Evolutionary conservation across 2,888 invertebrate genomes (phyloP).

Genomic region (Encarsia formosa): DNA sequence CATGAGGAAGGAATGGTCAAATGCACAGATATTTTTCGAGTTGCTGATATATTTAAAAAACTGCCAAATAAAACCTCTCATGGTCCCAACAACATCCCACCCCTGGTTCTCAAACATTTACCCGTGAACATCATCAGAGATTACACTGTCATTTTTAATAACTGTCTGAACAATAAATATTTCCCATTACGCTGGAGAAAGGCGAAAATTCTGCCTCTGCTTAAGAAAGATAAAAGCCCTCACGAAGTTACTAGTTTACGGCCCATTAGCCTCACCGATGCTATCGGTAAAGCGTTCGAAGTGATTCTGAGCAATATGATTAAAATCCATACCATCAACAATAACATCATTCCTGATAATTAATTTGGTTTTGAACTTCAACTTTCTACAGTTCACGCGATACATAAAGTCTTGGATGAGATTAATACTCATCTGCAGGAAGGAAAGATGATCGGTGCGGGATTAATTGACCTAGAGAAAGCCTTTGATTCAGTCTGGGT

Average conservation of each 20-base stretch:
- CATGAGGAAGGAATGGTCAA: too few species aligned
- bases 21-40: too few species aligned
- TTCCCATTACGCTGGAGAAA: conserved; percentile 34
- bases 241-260: conserved; percentile 23
- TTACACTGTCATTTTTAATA: conserved; percentile 25
- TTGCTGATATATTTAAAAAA: neutral
- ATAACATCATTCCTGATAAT: conserved; percentile 16
- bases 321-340: neutral
- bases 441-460: conserved; percentile 5
- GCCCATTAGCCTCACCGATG: neutral
- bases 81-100: conserved; percentile 21
- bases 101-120: conserved; percentile 20
- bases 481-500: neutral
- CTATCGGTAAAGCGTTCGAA: neutral
- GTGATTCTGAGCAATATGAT: conserved; percentile 5
- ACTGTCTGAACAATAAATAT: conserved; percentile 30
- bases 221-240: conserved; percentile 18
- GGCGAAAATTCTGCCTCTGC: conserved; percentile 29
- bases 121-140: neutral
- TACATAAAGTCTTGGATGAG: conserved; percentile 19
- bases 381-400: conserved; percentile 19
- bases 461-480: conserved; percentile 6
- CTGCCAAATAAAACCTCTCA: conserved; percentile 27
- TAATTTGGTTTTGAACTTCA: conserved; percentile 22
- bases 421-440: conserved; percentile 10